Evolutionary conservation across 37 sponge, comb jelly and placozoan species (phyloP).

Genomic region (Eunapius fragilis): DNA sequence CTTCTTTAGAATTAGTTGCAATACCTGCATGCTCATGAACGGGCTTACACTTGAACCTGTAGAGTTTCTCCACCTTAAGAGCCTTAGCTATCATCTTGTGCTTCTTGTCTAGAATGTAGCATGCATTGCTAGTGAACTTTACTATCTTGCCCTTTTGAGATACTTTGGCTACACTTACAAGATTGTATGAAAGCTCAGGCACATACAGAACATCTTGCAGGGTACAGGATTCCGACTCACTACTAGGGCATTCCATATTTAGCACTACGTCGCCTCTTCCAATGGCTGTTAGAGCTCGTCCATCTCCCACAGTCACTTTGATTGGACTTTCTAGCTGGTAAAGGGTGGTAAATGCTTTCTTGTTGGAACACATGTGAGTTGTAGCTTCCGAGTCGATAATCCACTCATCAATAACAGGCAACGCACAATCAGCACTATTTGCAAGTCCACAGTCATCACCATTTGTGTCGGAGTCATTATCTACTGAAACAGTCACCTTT

Average conservation of each 20-base stretch:
- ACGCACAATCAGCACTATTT: constrained; percentile 11
- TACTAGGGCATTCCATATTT: constrained; percentile 25
- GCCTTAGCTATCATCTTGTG: constrained; percentile 32
- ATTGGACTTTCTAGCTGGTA: constrained; percentile 8
- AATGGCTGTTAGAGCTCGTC: constrained; percentile 16
- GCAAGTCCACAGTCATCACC: constrained; percentile 5
- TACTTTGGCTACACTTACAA: constrained; percentile 50
- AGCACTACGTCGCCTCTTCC: constrained; percentile 33
- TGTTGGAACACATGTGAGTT: constrained; percentile 45
- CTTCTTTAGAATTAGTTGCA: constrained; percentile 11
- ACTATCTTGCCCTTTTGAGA: constrained; percentile 30
- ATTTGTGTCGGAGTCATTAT: constrained; percentile 16
- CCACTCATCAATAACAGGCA: constrained; percentile 26
- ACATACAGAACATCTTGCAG: constrained; percentile 62
- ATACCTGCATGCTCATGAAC: background rate
- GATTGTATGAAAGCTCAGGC: constrained; percentile 51
- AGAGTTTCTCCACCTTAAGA: constrained; percentile 30
- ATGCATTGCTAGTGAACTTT: constrained; percentile 35
- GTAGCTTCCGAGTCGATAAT: constrained; percentile 69
- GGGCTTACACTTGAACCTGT: constrained; percentile 29
- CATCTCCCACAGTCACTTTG: constrained; percentile 55
- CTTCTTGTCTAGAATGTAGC: constrained; percentile 20
- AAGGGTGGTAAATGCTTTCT: constrained; percentile 13
- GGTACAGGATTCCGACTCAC: constrained; percentile 16
- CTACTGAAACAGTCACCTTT: background rate